Evolutionary conservation across 2,888 invertebrate genomes (phyloP), one percentile per base, ranked within the genome.

Genomic region (Spatulosminthurus flaviceps): DNA sequence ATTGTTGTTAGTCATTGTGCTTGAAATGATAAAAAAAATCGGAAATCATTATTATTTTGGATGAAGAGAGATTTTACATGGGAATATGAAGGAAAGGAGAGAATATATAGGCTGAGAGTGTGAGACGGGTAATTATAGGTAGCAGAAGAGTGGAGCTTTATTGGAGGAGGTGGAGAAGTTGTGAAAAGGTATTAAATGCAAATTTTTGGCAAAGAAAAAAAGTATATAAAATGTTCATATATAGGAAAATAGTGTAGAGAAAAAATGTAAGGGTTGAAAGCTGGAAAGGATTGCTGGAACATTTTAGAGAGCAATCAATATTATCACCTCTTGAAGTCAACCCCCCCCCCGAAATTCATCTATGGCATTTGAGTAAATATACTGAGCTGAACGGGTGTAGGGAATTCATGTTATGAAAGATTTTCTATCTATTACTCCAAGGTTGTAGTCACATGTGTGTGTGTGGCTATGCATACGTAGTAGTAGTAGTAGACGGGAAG

Each of bases 281-380:
- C 64, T 28, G 7, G 19, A 29, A 28, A n/a, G n/a, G 26, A 28
- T 28, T 19, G 28, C 51, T 67, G 11, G 4, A 26, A 28, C 29
- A 28, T 67, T 67, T 67, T 64, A 64, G 4, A 22, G 19, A 28
- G 28, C 67, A 67, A 67, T 67, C 67, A 67, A 67, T 67, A 67
- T 67, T 67, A 67, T 67, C 67, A 67, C 67, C 67, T 67, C 67
- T 26, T 67, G 26, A 67, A 67, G 67, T 67, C 67, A 67, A 24
- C 67, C 67, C 64, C 60, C 67, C 67, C 64, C 60, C 64, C 64
- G 29, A 67, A 67, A 67, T 67, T 67, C 67, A 67, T 16, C 26
- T 13, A n/a, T 28, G 19, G 67, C 67, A 67, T 67, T 67, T 26
- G 9, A 19, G 51, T 51, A 51, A 51, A 51, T 51, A 51, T 51